Conservation (phyloP, 2,113 vertebrate species). For the Hyla sarda region DNA sequence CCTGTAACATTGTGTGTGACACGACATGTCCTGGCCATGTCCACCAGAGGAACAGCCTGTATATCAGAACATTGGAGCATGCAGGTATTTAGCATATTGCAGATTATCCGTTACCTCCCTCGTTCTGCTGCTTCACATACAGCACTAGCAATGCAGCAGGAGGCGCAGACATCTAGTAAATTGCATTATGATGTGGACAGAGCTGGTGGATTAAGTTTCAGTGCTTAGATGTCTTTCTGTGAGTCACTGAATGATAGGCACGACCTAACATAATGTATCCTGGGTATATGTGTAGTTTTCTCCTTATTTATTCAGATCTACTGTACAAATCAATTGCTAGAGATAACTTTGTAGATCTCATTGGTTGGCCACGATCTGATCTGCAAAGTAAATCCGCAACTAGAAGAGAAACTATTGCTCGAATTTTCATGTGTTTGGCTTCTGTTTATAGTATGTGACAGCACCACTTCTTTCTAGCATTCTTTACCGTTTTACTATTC, state of each 20-base stretch:
- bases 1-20: background rate
- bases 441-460: background rate
- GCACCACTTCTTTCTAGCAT: background rate
- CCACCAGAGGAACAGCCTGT: background rate
- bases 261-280: background rate
- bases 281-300: background rate
- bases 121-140: background rate
- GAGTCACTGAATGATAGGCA: background rate
- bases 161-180: background rate
- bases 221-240: slow-evolving; percentile 1
- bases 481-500: background rate
- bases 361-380: background rate
- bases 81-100: slow-evolving; percentile 26
- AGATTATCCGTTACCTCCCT: slow-evolving; percentile 5
- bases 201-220: background rate
- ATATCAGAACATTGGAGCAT: background rate
- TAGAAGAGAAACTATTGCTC: background rate
- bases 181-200: background rate
- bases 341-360: background rate
- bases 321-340: background rate
- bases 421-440: background rate
- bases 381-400: background rate
- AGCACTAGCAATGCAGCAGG: background rate
- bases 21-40: background rate
- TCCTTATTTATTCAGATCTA: background rate